A percentile compares a stretch with the other conserved stretches of the same genome.
phyloP scores from a whole-genome alignment of 2,888 invertebrate species.

The Lepidochitona cinerea region DNA sequence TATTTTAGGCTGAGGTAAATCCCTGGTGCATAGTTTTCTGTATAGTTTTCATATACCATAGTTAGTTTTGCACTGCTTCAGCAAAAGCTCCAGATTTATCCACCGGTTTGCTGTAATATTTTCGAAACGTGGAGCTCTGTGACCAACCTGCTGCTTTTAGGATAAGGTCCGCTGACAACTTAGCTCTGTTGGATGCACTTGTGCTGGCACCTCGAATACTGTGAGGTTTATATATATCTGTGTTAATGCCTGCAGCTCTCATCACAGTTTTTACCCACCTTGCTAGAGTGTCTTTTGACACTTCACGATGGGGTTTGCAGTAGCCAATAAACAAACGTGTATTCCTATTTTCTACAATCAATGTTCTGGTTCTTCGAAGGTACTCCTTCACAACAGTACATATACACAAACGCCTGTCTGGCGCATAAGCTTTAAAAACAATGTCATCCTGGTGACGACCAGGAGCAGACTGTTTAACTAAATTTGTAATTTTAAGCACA shows the following conservation, averaged over 20 bases:
- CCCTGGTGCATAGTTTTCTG: no score
- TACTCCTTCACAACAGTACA: conserved; percentile 15
- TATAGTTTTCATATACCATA: no score
- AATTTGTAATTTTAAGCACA: not conserved
- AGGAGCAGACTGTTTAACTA: not conserved
- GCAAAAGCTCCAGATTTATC: conserved; percentile 2
- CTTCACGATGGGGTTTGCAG: conserved; percentile 9
- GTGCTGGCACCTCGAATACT: conserved; percentile 9
- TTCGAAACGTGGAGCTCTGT: not conserved
- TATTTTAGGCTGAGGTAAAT: no score
- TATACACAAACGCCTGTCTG: conserved; percentile 5
- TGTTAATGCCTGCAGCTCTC: conserved; percentile 11
- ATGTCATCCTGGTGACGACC: not conserved
- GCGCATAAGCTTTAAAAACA: conserved; percentile 5
- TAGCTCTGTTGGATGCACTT: not conserved
- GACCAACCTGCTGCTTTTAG: conserved; percentile 17
- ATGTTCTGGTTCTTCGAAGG: conserved; percentile 7
- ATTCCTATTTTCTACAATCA: not conserved
- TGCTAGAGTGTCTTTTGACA: conserved; percentile 13
- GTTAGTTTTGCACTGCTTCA: not conserved
- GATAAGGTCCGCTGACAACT: conserved; percentile 7
- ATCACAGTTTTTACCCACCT: conserved; percentile 19
- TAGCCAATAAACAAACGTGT: conserved; percentile 15
- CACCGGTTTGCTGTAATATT: not conserved
- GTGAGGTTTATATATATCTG: conserved; percentile 12